Evolutionary conservation across 2,888 invertebrate genomes (phyloP), one percentile per base, ranked within the genome.

Genomic region (Junonia oenone): DNA sequence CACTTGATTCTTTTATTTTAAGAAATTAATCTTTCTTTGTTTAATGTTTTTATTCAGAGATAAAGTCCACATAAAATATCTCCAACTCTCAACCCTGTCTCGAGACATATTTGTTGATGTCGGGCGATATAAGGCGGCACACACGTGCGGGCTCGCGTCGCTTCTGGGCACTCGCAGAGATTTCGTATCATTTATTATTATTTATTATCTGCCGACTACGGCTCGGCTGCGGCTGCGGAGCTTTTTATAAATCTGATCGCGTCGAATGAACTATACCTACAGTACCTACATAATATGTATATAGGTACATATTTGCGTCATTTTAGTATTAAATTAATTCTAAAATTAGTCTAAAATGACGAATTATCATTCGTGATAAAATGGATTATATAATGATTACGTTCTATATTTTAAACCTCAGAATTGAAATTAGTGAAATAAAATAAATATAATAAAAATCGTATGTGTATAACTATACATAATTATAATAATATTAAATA

Each of bases 121-220:
- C 43, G 43, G 43, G 6, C 45, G 50, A 50, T 50, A 47, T 37
- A 51, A 51, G 47, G 46, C 52, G 55, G 38, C 55, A 53, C 58
- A 53, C 58, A 58, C 53, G 59, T 54, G 56, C 54, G 52, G 52
- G 52, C 14, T 13, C n/a, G 54, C 56, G 59, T 58, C 58, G 56
- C 56, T 58, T 55, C 58, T 61, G 60, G 55, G 37, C 61, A 19
- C 4, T 40, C 49, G 58, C 58, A 57, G 59, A 56, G 64, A 66
- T 64, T 66, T 66, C 55, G 63, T 63, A 63, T 54, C 62, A 60
- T 66, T 65, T 66, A 66, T 65, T 65, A 66, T 63, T 65, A 65
- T 64, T 64, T 66, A 66, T 61, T 65, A 63, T 57, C 59, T 48
- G 11, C 38, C 1, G 51, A 31, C 45, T 40, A 49, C 46, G 51